Evolutionary conservation across 2,888 invertebrate species (phyloP).

Genomic region (Cerceris rybyensis): DNA sequence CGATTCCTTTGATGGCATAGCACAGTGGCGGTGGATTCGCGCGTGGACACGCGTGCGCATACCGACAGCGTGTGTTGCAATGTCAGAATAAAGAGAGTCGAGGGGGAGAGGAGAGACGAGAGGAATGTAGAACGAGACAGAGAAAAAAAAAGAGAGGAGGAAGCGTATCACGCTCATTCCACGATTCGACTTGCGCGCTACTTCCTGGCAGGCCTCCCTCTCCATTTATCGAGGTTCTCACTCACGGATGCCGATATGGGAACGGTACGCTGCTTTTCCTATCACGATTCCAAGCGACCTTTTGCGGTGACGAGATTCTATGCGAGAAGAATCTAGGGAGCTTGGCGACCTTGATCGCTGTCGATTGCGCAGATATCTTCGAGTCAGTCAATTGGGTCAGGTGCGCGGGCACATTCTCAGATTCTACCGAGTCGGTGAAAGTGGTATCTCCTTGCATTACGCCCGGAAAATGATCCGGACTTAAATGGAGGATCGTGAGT

Average conservation of each 20-base stretch:
- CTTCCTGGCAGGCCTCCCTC: constrained; percentile 42
- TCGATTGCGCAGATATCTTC: constrained; percentile 44
- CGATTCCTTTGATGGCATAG: constrained; percentile 19
- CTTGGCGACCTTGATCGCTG: constrained; percentile 47
- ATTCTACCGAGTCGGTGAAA: constrained; percentile 35
- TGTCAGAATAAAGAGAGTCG: neutral
- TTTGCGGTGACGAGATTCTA: constrained; percentile 47
- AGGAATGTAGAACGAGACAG: constrained; percentile 6
- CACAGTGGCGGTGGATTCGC: constrained; percentile 48
- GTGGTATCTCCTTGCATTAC: constrained; percentile 14
- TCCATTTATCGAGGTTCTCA: constrained; percentile 27
- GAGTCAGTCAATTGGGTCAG: constrained; percentile 59
- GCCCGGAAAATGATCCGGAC: neutral
- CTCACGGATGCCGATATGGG: constrained; percentile 40
- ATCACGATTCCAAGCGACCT: constrained; percentile 41
- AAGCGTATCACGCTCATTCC: constrained; percentile 34
- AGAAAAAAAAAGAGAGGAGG: constrained; percentile 8
- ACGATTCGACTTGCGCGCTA: constrained; percentile 30
- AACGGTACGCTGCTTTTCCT: constrained; percentile 36
- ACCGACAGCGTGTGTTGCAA: constrained; percentile 6
- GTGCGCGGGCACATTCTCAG: constrained; percentile 42
- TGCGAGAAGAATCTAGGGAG: constrained; percentile 30
- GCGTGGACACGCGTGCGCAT: constrained; percentile 30
- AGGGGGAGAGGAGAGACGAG: neutral
- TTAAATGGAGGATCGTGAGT: neutral